These are phyloP conservation scores for Drusus annulatus DNA, from an alignment of 1,140 invertebrate genomes.

Conservation along the genomic window DNA sequence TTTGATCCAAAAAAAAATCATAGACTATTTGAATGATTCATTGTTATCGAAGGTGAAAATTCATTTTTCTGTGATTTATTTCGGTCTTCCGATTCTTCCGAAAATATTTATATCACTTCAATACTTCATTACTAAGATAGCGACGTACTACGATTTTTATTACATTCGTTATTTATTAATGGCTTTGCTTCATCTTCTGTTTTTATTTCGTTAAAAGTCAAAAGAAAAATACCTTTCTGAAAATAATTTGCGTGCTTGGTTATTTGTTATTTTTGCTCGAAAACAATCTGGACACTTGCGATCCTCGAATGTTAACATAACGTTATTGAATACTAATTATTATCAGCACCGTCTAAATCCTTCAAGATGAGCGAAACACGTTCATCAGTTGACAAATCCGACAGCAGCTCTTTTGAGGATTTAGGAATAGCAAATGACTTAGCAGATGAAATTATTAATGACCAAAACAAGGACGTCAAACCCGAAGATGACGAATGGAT, in stretches of 20 bases:
- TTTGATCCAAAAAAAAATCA: too few relatives aligned
- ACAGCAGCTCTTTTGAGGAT: constrained; percentile 71
- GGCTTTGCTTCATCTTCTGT: too few relatives aligned
- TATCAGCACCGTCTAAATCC: neutral
- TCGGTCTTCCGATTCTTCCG: too few relatives aligned
- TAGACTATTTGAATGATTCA: too few relatives aligned
- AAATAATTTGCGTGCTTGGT: constrained; percentile 59
- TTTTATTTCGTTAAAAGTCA: too few relatives aligned
- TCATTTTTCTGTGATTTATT: too few relatives aligned
- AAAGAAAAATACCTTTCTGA: too few relatives aligned
- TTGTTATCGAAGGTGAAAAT: too few relatives aligned
- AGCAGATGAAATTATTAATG: constrained; percentile 66
- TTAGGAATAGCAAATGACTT: constrained; percentile 66
- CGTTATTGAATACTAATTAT: constrained; percentile 14
- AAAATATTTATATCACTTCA: too few relatives aligned
- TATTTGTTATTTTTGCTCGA: constrained; percentile 61
- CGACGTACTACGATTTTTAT: too few relatives aligned
- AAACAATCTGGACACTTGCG: constrained; percentile 60
- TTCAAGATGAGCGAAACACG: constrained; percentile 68
- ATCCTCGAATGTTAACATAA: constrained; percentile 36
- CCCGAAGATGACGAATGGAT: constrained; percentile 64
- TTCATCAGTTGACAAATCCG: constrained; percentile 67
- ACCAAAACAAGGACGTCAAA: constrained; percentile 64
- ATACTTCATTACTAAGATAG: too few relatives aligned
- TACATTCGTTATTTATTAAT: too few relatives aligned